Base-by-base conservation (phyloP, 2,888 invertebrate species). In the Fissipunctia ypsillon region DNA sequence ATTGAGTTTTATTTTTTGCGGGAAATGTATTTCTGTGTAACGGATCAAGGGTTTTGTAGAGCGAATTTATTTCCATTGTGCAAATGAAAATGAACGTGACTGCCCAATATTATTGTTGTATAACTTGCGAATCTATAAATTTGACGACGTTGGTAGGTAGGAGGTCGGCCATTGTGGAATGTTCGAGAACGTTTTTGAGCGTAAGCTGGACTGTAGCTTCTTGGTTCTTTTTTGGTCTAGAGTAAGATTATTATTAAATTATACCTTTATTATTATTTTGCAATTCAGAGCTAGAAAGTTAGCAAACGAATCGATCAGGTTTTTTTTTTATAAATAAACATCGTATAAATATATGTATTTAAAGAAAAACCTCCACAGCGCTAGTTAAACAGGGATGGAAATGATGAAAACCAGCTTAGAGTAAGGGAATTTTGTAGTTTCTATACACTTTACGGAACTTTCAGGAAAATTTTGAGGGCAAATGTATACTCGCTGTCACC, bases 61-160 rank as follows among this genome's bases (percentile, higher is more conserved):
- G 22, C 50, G 54, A 65, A 19, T 83, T 65, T 80, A 80, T 80
- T 68, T 78, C 43, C 71, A 83, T 78, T 80, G 64, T 83, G 41
- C 22, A 68, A 48, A 83, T 78, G 83, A 68, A 80, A 78, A 80
- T 83, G 45, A 78, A 78, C 79, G 83, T 65, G 83, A 68, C 78
- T 31, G n/a, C 41, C 71, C 43, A 83, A 77, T 80, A 71, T 80
- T 78, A 65, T 57, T 83, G 72, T 54, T 56, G 50, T 50, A 19
- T 54, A n/a, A 28, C 35, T 66, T 64, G 54, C 16, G 14, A 22
- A 48, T 31, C n/a, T 74, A n/a, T 63, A 31, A 48, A 50, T 73
- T 73, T 31, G 56, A 43, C 7, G 43, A 59, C 22, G 1, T 45
- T 5, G 6, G 14, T 48, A 7, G 35, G 14, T 61, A 22, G 10